These are phyloP conservation scores for Distichodus sexfasciatus DNA, from an alignment of 2,797 vertebrate genomes.

Conservation along the genomic window DNA sequence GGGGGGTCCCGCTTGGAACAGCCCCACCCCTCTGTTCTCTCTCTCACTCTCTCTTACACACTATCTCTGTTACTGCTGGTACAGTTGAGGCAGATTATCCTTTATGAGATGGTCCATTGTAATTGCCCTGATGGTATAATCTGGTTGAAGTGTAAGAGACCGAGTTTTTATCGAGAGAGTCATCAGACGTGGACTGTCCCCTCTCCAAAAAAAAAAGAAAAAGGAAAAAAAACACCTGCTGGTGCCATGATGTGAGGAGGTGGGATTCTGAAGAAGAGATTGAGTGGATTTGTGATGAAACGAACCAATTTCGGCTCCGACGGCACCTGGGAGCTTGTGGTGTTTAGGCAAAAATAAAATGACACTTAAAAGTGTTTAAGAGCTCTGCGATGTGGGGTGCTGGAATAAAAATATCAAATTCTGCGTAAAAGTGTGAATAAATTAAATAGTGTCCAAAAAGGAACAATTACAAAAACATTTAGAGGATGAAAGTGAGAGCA, in stretches of 20 bases:
- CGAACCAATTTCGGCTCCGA: neutral
- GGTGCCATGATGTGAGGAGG: neutral
- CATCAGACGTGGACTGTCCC: neutral
- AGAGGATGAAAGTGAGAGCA: too few relatives aligned
- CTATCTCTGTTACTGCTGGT: conserved; percentile 35
- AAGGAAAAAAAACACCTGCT: too few relatives aligned
- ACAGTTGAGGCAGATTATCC: conserved; percentile 34
- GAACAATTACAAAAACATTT: too few relatives aligned
- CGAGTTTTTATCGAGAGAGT: conserved; percentile 10
- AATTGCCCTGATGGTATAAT: conserved; percentile 37
- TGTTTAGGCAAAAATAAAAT: too few relatives aligned
- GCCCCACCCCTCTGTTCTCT: conserved; percentile 11
- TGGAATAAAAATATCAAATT: too few relatives aligned
- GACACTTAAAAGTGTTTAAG: too few relatives aligned
- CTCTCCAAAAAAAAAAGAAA: too few relatives aligned
- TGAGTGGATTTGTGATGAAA: neutral
- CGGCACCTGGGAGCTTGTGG: neutral
- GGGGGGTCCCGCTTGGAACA: conserved; percentile 30
- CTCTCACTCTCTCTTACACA: conserved; percentile 4
- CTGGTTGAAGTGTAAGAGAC: conserved; percentile 29
- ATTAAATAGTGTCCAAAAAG: too few relatives aligned
- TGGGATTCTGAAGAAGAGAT: neutral
- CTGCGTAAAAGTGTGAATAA: too few relatives aligned
- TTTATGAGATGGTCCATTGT: conserved; percentile 17
- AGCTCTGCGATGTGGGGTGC: too few relatives aligned